A percentile compares a stretch with the other conserved stretches of the same genome.
phyloP scores from a whole-genome alignment of 2,888 invertebrate species.

The Lottia gigantea region DNA sequence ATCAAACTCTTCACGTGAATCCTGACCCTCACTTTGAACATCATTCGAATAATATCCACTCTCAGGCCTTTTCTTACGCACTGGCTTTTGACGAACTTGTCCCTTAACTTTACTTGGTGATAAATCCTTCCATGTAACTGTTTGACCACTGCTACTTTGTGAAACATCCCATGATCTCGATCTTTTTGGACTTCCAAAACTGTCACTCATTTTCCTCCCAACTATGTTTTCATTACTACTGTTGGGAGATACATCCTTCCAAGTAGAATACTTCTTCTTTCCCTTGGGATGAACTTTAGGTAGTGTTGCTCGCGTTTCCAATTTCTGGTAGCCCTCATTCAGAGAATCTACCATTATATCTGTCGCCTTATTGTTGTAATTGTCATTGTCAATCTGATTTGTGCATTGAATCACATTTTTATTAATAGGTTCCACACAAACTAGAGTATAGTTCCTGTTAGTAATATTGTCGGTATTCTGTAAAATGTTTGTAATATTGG shows the following conservation, averaged over 20 bases:
- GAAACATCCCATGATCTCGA: slow-evolving; percentile 27
- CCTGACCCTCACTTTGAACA: slow-evolving; percentile 36
- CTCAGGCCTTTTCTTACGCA: slow-evolving; percentile 33
- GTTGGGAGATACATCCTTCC: slow-evolving; percentile 37
- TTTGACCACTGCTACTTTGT: slow-evolving; percentile 28
- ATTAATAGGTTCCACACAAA: not conserved
- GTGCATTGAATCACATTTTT: not conserved
- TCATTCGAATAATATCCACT: slow-evolving; percentile 45
- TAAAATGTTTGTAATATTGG: not conserved
- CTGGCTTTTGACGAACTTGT: slow-evolving; percentile 11
- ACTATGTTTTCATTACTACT: slow-evolving; percentile 25
- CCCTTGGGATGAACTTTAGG: slow-evolving; percentile 15
- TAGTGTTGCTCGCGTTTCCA: slow-evolving; percentile 14
- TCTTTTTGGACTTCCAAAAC: slow-evolving; percentile 24
- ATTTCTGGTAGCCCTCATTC: slow-evolving; percentile 4
- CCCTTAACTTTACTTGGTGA: slow-evolving; percentile 46
- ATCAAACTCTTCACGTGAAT: slow-evolving; percentile 38
- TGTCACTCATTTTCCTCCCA: slow-evolving; percentile 20
- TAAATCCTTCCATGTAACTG: slow-evolving; percentile 52
- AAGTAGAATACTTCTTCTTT: slow-evolving; percentile 27
- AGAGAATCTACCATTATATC: slow-evolving; percentile 21
- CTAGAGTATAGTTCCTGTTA: no score
- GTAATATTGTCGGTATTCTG: no score
- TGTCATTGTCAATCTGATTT: not conserved
- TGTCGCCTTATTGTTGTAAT: slow-evolving; percentile 29